phyloP scores from a whole-genome alignment of 1,140 invertebrate species.

The Drosophila novamexicana region DNA sequence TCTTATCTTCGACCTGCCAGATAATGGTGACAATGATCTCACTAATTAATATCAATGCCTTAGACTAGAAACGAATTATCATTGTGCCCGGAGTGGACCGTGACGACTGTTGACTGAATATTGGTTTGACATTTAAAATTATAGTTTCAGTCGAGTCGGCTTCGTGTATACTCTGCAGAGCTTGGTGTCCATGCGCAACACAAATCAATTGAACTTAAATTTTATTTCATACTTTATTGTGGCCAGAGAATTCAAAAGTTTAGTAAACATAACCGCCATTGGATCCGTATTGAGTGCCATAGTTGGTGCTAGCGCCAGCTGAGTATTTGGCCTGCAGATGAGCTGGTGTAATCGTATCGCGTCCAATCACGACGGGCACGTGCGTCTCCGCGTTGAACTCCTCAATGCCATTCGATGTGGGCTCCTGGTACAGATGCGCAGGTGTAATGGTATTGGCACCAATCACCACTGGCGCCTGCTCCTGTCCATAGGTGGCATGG shows the following conservation, averaged over 20 bases:
- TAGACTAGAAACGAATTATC: not conserved
- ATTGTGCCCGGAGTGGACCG: not conserved
- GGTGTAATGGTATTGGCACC: slow-evolving; percentile 43
- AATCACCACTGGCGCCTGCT: slow-evolving; percentile 28
- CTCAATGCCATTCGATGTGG: slow-evolving; percentile 62
- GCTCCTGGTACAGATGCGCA: slow-evolving; percentile 56
- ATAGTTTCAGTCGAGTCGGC: not conserved
- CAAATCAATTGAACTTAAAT: not conserved
- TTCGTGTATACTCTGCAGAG: not conserved
- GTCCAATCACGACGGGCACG: slow-evolving; percentile 55
- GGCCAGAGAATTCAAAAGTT: not conserved
- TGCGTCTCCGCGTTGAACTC: slow-evolving; percentile 62
- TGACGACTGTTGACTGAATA: slow-evolving; percentile 10
- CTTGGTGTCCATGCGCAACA: not conserved
- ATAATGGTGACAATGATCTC: not conserved
- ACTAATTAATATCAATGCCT: slow-evolving; percentile 5
- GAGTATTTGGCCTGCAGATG: slow-evolving; percentile 34
- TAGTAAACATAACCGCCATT: slow-evolving; percentile 75
- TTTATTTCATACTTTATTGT: slow-evolving; percentile 5
- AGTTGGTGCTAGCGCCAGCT: not conserved
- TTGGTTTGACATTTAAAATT: slow-evolving; percentile 19
- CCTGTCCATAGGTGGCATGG: slow-evolving; percentile 43
- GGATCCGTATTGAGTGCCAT: slow-evolving; percentile 63
- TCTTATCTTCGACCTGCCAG: not conserved
- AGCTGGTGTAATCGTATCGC: slow-evolving; percentile 55